Base-by-base conservation (phyloP, 2,797 vertebrate species). In the Syndactyla subalaris region DNA sequence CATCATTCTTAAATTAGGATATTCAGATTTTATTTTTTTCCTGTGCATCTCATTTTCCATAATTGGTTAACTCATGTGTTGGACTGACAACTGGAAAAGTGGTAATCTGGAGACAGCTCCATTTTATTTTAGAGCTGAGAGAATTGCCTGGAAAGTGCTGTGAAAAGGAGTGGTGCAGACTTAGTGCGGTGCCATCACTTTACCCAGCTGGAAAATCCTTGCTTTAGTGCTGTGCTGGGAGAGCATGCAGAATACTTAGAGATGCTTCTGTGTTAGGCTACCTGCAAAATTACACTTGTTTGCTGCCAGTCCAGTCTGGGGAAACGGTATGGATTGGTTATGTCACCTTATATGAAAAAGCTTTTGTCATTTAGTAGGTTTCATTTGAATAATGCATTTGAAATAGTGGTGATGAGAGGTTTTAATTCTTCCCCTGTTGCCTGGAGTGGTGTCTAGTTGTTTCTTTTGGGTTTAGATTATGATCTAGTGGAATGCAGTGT, bases 41-140 rank as follows among this genome's bases (percentile, higher is more conserved):
- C 27, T 30, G 4, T 49, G 36, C 27, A 41, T 90, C 55, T 61
- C 41, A 63, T 92, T 91, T 93, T 81, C 87, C 38, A 4, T 57
- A 89, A 66, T 21, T 73, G 26, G 59, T 85, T 80, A 88, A 65
- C 55, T 48, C 21, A 11, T 38, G n/a, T 74, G 57, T 62, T 89
- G 85, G 58, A 63, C 51, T 92, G 93, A 96, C 76, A 88, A n/a
- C 55, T 46, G 89, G 34, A 92, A 49, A 89, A 78, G 79, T 76
- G 85, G 30, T 76, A 39, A 94, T 95, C 32, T 91, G 41, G 74
- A 95, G 70, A 79, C 63, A n/a, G 41, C 63, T 94, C 71, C 55
- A 11, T 71, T 94, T 96, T 95, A 93, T 96, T 96, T 96, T 88
- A 49, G 65, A 63, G 30, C 80, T 73, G 94, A 95, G 91, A 95